Evolutionary conservation across 2,797 vertebrate genomes (phyloP).

Genomic region (Apogon hyalosoma): DNA sequence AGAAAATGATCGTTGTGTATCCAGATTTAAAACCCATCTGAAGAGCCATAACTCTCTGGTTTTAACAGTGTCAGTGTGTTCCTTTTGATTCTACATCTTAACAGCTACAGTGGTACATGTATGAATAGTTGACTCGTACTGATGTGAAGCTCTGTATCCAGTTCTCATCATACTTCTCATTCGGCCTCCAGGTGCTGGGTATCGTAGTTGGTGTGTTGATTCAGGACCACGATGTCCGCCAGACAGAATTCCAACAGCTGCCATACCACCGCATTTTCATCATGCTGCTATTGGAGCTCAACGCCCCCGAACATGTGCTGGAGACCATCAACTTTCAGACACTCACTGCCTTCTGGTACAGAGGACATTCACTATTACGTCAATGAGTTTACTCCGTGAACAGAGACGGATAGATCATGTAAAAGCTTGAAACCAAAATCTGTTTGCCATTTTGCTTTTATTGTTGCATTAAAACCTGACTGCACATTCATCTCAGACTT

Average conservation of each 20-base stretch:
- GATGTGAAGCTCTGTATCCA: neutral
- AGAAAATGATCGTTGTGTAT: too few species aligned
- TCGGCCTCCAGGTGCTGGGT: constrained; percentile 89
- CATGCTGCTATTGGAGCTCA: constrained; percentile 97
- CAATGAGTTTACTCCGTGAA: too few species aligned
- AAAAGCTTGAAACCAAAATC: too few species aligned
- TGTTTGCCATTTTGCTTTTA: too few species aligned
- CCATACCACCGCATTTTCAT: constrained; percentile 99
- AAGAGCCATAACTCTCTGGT: too few species aligned
- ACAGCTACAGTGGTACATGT: too few species aligned
- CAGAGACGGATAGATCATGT: too few species aligned
- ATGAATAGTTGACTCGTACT: neutral
- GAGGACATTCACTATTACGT: constrained; percentile 36
- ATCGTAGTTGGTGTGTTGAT: constrained; percentile 98
- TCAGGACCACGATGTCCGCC: constrained; percentile 97
- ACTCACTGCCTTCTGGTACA: constrained; percentile 97
- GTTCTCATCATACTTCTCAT: neutral
- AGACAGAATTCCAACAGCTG: constrained; percentile 98
- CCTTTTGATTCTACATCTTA: too few species aligned
- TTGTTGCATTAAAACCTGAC: neutral
- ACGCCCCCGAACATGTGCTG: constrained; percentile 97
- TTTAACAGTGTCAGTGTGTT: too few species aligned
- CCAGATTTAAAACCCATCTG: too few species aligned
- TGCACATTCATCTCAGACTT: neutral
- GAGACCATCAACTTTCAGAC: constrained; percentile 99